phyloP scores from a whole-genome alignment of 1,140 invertebrate species.

The Mycetomoellerius zeteki region DNA sequence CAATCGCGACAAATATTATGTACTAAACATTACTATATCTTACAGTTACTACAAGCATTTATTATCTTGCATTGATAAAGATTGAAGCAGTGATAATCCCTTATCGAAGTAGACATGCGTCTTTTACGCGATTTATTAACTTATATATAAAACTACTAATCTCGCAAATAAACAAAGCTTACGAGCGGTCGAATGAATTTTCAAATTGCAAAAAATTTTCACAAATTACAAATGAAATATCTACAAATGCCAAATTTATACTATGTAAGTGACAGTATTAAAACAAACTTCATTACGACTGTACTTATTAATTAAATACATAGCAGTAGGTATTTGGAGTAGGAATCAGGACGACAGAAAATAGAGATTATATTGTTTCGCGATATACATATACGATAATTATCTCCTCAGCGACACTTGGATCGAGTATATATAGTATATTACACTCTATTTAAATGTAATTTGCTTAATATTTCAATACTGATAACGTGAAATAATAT shows the following conservation, averaged over 20 bases:
- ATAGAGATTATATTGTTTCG: conserved; percentile 15
- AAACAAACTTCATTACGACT: neutral
- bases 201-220: neutral
- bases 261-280: neutral
- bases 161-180: neutral
- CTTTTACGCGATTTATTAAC: neutral
- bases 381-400: neutral
- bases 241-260: neutral
- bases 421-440: neutral
- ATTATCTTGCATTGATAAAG: neutral
- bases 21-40: neutral
- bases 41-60: neutral
- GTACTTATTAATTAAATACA: conserved; percentile 4
- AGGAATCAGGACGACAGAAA: conserved; percentile 1
- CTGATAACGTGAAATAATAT: neutral
- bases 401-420: conserved; percentile 11
- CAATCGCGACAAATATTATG: neutral
- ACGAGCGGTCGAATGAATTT: neutral
- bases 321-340: neutral
- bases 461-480: conserved; percentile 14
- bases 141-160: neutral
- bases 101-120: neutral
- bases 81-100: neutral
- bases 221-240: neutral
- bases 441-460: conserved; percentile 18